Evolutionary conservation across 1,140 invertebrate genomes (phyloP).

Genomic region (Sarcophaga peregrina): DNA sequence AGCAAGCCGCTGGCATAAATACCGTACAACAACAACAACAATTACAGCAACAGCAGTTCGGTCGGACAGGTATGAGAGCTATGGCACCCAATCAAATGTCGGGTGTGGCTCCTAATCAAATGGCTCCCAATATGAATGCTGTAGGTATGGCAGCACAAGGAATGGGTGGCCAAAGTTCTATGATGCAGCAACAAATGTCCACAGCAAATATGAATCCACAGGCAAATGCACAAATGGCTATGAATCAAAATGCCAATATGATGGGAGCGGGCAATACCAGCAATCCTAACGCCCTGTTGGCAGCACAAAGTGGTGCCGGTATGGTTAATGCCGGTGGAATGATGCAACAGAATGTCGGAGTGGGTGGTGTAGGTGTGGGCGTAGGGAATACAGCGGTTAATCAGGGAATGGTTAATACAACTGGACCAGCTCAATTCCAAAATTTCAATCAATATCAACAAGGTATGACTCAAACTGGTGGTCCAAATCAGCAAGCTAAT

Average conservation of each 20-base stretch:
- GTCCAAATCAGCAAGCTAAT: conserved; percentile 62
- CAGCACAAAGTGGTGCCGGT: conserved; percentile 52
- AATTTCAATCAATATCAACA: conserved; percentile 62
- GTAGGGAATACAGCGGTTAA: conserved; percentile 31
- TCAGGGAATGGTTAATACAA: conserved; percentile 58
- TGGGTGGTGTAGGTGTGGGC: conserved; percentile 17
- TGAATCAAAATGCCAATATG: conserved; percentile 67
- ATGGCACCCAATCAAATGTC: conserved; percentile 64
- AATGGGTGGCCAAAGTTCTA: conserved; percentile 68
- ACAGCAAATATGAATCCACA: conserved; percentile 69
- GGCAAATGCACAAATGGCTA: conserved; percentile 64
- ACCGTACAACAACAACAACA: conserved; percentile 64
- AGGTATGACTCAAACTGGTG: conserved; percentile 48
- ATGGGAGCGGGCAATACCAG: conserved; percentile 51
- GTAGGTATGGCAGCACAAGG: conserved; percentile 67
- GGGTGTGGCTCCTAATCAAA: conserved; percentile 59
- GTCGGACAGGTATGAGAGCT: conserved; percentile 65
- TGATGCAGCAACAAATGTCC: conserved; percentile 67
- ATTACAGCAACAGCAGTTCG: conserved; percentile 57
- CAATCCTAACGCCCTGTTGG: conserved; percentile 44
- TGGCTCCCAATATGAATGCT: conserved; percentile 68
- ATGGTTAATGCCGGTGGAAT: conserved; percentile 53
- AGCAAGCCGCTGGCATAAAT: conserved; percentile 65
- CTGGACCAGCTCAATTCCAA: conserved; percentile 60
- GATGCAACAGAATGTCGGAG: conserved; percentile 54